phyloP scores from a whole-genome alignment of 2,888 invertebrate species.

The Epistrophe grossulariae region DNA sequence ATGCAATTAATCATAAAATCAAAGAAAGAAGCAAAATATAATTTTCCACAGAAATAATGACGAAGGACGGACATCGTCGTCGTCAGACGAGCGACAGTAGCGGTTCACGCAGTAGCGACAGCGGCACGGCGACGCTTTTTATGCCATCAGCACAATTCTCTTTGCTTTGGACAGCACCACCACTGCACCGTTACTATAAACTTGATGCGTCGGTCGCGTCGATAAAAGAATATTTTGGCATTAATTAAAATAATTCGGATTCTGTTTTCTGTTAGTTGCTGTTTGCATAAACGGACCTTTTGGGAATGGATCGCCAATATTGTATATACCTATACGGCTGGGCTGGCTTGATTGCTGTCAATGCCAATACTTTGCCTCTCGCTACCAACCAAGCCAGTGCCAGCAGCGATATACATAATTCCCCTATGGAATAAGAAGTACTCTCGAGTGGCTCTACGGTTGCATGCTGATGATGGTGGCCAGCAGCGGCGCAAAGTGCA shows the following conservation, averaged over 20 bases:
- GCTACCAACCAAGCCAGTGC: background rate
- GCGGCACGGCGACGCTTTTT: background rate
- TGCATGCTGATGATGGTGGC: slow-evolving; percentile 37
- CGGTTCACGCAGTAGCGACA: background rate
- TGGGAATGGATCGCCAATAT: slow-evolving; percentile 24
- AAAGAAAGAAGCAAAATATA: slow-evolving; percentile 49
- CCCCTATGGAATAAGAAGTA: slow-evolving; percentile 45
- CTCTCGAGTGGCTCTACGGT: slow-evolving; percentile 54
- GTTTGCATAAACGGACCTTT: slow-evolving; percentile 39
- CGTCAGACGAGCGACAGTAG: background rate
- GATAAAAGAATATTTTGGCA: slow-evolving; percentile 62
- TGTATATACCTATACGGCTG: background rate
- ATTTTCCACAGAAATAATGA: slow-evolving; percentile 40
- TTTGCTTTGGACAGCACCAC: slow-evolving; percentile 9
- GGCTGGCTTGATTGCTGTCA: background rate
- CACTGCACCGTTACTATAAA: slow-evolving; percentile 27
- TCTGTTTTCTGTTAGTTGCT: slow-evolving; percentile 26
- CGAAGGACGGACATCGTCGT: background rate
- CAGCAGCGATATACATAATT: background rate
- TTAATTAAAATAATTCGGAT: slow-evolving; percentile 71
- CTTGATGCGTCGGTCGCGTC: slow-evolving; percentile 47
- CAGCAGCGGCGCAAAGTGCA: slow-evolving; percentile 44
- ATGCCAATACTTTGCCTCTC: background rate
- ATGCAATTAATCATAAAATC: slow-evolving; percentile 74
- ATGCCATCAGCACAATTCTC: slow-evolving; percentile 23